phyloP scores from a whole-genome alignment of 1,140 invertebrate species.

The Neodiprion virginianus region DNA sequence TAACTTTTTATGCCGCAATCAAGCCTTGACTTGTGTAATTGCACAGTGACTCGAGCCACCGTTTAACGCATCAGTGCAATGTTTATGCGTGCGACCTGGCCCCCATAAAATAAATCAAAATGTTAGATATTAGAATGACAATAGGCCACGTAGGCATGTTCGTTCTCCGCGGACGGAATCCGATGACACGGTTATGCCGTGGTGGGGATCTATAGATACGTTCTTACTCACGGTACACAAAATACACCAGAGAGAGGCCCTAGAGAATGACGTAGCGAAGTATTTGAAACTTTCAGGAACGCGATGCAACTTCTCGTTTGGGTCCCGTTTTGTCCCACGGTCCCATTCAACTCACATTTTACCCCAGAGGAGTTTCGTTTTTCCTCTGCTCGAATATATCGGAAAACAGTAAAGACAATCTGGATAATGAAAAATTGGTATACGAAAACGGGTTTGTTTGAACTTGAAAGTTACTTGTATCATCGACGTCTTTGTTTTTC shows the following conservation, averaged over 20 bases:
- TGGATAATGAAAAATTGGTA: no score
- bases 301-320: no score
- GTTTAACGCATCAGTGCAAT: slow-evolving; percentile 27
- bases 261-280: not conserved
- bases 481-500: no score
- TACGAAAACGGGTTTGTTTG: no score
- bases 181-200: slow-evolving; percentile 41
- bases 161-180: slow-evolving; percentile 36
- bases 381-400: no score
- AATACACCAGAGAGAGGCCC: slow-evolving; percentile 9
- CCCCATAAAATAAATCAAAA: slow-evolving; percentile 56
- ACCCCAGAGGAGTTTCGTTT: no score
- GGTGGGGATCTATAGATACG: slow-evolving; percentile 21
- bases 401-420: no score
- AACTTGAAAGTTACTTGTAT: no score
- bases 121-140: slow-evolving; percentile 51
- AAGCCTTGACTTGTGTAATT: no score
- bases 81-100: slow-evolving; percentile 43
- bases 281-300: not conserved
- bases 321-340: no score
- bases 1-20: no score
- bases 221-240: not conserved
- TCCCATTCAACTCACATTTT: no score
- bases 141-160: slow-evolving; percentile 37
- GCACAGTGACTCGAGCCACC: not conserved